Conservation (phyloP, 2,888 invertebrate genomes). For the Balanococcus diminutus region DNA sequence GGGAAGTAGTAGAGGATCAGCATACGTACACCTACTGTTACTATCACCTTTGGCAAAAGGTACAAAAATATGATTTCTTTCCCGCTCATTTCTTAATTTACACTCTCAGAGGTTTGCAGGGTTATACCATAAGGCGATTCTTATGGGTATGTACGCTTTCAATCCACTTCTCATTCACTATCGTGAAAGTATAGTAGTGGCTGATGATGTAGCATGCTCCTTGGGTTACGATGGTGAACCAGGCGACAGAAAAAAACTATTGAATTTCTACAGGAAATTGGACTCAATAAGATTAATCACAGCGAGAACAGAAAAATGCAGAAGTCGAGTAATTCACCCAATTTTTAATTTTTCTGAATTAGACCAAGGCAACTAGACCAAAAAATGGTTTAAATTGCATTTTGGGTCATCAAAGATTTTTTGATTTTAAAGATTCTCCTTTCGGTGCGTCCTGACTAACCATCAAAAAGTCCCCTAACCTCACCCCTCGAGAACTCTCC, state of each 20-base stretch:
- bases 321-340: not conserved
- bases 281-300: not conserved
- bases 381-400: too few species aligned
- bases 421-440: too few species aligned
- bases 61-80: not conserved
- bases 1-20: not conserved
- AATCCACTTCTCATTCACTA: not conserved
- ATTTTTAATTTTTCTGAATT: too few species aligned
- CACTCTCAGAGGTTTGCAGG: too few species aligned
- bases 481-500: too few species aligned
- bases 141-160: not conserved
- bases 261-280: not conserved
- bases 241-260: not conserved
- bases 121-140: constrained; percentile 14
- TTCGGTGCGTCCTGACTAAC: too few species aligned
- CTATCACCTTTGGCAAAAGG: not conserved
- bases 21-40: not conserved
- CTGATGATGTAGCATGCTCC: not conserved
- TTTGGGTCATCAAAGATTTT: too few species aligned
- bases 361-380: too few species aligned
- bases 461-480: not conserved
- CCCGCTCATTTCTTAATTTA: too few species aligned
- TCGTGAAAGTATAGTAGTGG: not conserved
- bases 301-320: not conserved
- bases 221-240: not conserved